Conservation (phyloP, 2,797 vertebrate species). For the Bradypodion pumilum region DNA sequence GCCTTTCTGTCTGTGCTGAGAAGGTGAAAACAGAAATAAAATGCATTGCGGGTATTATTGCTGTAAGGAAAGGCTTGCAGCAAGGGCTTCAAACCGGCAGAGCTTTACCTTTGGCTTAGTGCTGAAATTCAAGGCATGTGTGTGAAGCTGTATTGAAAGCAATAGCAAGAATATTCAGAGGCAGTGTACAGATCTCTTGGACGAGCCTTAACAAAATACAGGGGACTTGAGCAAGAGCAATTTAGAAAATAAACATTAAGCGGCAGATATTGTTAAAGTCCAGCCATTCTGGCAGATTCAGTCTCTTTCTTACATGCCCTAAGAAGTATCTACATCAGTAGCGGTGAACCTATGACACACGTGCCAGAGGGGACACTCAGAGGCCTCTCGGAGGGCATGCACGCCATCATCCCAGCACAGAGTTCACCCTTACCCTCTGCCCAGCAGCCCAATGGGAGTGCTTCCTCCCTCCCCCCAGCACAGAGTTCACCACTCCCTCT, state of each 20-base stretch:
- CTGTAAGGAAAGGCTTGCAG: constrained; percentile 19
- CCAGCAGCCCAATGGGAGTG: too few relatives aligned
- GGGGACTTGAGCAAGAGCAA: neutral
- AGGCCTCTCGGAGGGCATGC: too few relatives aligned
- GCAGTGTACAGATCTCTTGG: neutral
- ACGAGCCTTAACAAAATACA: neutral
- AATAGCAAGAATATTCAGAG: neutral
- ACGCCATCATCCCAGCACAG: too few relatives aligned
- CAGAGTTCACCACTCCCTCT: too few relatives aligned
- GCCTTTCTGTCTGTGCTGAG: neutral
- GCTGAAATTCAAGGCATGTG: constrained; percentile 34
- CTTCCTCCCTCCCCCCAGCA: too few relatives aligned
- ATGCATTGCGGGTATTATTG: neutral
- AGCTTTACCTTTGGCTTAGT: neutral
- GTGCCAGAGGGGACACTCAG: too few relatives aligned
- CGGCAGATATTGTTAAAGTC: neutral
- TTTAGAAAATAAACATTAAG: too few relatives aligned
- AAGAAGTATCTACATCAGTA: constrained; percentile 64
- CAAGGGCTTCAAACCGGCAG: neutral
- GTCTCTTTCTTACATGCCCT: constrained; percentile 19
- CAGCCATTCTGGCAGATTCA: constrained; percentile 34
- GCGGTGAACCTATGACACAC: too few relatives aligned
- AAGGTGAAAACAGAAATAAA: neutral
- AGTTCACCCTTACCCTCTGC: too few relatives aligned
- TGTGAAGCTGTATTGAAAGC: constrained; percentile 13